Evolutionary conservation across 2,888 invertebrate genomes (phyloP).

Genomic region (Lasioglossum pauxillum): DNA sequence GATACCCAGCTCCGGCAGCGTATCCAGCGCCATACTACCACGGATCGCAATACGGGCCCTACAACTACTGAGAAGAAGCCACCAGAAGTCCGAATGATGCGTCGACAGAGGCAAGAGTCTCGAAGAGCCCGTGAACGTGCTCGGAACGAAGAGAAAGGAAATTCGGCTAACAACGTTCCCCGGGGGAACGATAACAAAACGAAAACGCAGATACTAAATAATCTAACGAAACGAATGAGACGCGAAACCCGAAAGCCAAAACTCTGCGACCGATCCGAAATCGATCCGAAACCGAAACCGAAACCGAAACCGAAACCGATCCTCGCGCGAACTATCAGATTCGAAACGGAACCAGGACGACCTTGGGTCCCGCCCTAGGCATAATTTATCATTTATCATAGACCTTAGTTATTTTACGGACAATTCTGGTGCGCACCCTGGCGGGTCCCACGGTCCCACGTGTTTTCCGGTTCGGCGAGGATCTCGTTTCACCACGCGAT

Average conservation of each 20-base stretch:
- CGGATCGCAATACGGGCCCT: slow-evolving; percentile 96
- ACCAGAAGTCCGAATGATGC: slow-evolving; percentile 17
- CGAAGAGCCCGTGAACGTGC: slow-evolving; percentile 39
- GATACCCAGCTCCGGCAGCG: slow-evolving; percentile 92
- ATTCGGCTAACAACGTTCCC: slow-evolving; percentile 47
- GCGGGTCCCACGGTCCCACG: slow-evolving; percentile 37
- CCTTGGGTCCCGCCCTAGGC: slow-evolving; percentile 51
- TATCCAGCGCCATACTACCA: slow-evolving; percentile 95
- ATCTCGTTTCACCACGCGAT: slow-evolving; percentile 28
- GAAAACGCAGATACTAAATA: background rate
- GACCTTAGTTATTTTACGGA: slow-evolving; percentile 40
- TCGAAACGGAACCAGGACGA: slow-evolving; percentile 33
- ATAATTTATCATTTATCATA: slow-evolving; percentile 60
- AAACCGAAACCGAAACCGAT: slow-evolving; percentile 36
- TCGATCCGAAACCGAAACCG: slow-evolving; percentile 34
- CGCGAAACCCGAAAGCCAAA: slow-evolving; percentile 1
- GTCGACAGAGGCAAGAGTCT: slow-evolving; percentile 47
- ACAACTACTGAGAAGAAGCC: slow-evolving; percentile 91
- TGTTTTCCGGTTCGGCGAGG: slow-evolving; percentile 31
- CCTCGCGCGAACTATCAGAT: slow-evolving; percentile 23
- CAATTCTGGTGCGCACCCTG: slow-evolving; percentile 52
- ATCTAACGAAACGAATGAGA: slow-evolving; percentile 12
- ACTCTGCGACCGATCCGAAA: slow-evolving; percentile 30
- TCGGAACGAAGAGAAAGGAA: slow-evolving; percentile 37
- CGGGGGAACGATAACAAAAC: slow-evolving; percentile 27